Evolutionary conservation across 2,888 invertebrate genomes (phyloP).

Genomic region (Chalcosyrphus nemorum): DNA sequence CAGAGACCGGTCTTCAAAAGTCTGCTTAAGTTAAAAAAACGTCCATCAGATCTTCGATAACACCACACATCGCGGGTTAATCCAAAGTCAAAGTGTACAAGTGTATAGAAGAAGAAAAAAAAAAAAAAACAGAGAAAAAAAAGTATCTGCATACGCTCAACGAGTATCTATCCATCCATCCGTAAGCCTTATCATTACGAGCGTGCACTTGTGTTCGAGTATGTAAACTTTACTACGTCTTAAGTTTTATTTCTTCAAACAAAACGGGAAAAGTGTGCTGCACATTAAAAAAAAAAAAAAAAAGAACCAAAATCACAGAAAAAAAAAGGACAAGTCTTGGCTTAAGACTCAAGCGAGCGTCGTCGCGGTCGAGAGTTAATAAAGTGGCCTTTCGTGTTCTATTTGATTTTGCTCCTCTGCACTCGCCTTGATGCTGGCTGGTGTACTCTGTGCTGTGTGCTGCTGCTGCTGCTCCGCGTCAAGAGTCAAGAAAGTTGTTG

Average conservation of each 20-base stretch:
- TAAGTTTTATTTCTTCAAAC: slow-evolving; percentile 68
- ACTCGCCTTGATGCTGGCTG: slow-evolving; percentile 30
- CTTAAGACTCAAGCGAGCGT: too few relatives aligned
- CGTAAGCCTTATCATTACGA: slow-evolving; percentile 54
- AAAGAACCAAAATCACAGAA: background rate
- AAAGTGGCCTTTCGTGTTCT: slow-evolving; percentile 72
- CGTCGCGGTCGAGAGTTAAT: slow-evolving; percentile 68
- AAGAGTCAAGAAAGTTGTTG: slow-evolving; percentile 71
- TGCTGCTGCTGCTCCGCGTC: background rate
- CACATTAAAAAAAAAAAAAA: background rate
- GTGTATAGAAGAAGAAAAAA: too few relatives aligned
- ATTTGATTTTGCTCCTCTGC: slow-evolving; percentile 63
- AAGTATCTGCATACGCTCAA: slow-evolving; percentile 60
- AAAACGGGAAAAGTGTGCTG: slow-evolving; percentile 40
- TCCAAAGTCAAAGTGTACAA: slow-evolving; percentile 67
- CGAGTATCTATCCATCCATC: slow-evolving; percentile 23
- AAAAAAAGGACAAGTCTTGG: background rate
- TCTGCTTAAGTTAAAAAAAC: slow-evolving; percentile 18
- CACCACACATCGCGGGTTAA: slow-evolving; percentile 67
- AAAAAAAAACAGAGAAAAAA: too few relatives aligned
- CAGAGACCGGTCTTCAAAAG: slow-evolving; percentile 42
- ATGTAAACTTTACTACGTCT: slow-evolving; percentile 50
- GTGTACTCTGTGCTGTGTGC: too few relatives aligned
- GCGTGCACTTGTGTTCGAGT: slow-evolving; percentile 50
- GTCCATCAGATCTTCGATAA: slow-evolving; percentile 54